phyloP scores from a whole-genome alignment of 2,888 invertebrate genomes.

The Carpatolechia fugitivella region DNA sequence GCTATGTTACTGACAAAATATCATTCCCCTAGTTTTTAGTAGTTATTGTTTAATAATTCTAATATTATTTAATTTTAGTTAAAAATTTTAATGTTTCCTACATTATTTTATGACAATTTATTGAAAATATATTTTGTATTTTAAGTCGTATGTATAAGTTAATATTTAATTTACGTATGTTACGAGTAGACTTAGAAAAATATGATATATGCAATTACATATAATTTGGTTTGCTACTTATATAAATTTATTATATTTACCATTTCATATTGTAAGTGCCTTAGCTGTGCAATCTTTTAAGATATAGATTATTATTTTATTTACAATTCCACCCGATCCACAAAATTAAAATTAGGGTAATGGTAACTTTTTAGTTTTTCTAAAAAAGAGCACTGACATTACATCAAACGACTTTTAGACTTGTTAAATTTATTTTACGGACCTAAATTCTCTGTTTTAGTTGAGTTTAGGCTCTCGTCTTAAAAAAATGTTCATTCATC shows the following conservation, averaged over 20 bases:
- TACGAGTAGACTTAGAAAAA: neutral
- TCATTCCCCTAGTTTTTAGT: constrained; percentile 56
- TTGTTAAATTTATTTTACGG: no score
- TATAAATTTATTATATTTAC: constrained; percentile 2
- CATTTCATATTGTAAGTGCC: constrained; percentile 14
- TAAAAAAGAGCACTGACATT: no score
- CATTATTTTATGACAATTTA: constrained; percentile 11
- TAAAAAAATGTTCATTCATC: no score
- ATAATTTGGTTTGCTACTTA: constrained; percentile 12
- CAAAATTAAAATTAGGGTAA: no score
- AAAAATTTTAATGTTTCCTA: constrained; percentile 16
- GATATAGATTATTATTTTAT: neutral
- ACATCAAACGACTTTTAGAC: no score
- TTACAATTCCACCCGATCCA: no score
- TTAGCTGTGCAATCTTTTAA: constrained; percentile 17
- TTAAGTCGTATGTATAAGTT: constrained; percentile 10
- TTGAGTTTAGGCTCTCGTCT: no score
- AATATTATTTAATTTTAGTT: constrained; percentile 21
- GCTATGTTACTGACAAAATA: constrained; percentile 26
- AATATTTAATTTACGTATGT: constrained; percentile 10
- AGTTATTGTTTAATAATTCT: constrained; percentile 34
- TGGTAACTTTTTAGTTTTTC: no score
- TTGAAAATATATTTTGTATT: constrained; percentile 9
- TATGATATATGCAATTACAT: neutral
- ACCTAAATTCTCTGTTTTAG: no score